A percentile compares a stretch with the other conserved stretches of the same genome.
phyloP scores from a whole-genome alignment of 2,113 vertebrate genomes.

The Oncorhynchus masou region DNA sequence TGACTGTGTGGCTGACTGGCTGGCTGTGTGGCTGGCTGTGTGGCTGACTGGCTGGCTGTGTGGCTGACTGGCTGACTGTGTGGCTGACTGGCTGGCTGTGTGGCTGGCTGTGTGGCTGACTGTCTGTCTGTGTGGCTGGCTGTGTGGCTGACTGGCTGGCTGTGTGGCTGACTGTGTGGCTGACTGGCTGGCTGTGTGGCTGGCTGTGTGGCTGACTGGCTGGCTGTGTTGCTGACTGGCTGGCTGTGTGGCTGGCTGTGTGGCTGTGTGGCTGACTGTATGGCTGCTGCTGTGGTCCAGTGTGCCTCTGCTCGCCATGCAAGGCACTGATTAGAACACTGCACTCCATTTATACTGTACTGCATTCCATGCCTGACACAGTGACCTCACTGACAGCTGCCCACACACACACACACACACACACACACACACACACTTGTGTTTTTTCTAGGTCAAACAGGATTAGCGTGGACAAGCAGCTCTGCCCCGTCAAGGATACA shows the following conservation, averaged over 20 bases:
- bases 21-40: neutral
- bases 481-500: neutral
- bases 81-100: neutral
- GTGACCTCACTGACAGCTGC: conserved; percentile 49
- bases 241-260: neutral
- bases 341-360: conserved; percentile 49
- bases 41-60: too few relatives aligned
- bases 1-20: conserved; percentile 20
- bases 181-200: neutral
- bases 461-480: neutral
- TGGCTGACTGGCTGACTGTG: neutral
- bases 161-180: conserved; percentile 1
- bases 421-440: neutral
- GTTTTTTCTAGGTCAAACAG: neutral
- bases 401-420: neutral
- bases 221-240: neutral
- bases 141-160: neutral
- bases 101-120: too few relatives aligned
- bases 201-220: conserved; percentile 1
- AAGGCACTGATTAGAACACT: conserved; percentile 31
- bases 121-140: neutral
- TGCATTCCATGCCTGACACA: conserved; percentile 52
- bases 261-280: neutral
- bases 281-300: conserved; percentile 27
- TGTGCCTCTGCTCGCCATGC: conserved; percentile 18